phyloP scores from a whole-genome alignment of 2,888 invertebrate species.

The Drosophila nr. fundita region DNA sequence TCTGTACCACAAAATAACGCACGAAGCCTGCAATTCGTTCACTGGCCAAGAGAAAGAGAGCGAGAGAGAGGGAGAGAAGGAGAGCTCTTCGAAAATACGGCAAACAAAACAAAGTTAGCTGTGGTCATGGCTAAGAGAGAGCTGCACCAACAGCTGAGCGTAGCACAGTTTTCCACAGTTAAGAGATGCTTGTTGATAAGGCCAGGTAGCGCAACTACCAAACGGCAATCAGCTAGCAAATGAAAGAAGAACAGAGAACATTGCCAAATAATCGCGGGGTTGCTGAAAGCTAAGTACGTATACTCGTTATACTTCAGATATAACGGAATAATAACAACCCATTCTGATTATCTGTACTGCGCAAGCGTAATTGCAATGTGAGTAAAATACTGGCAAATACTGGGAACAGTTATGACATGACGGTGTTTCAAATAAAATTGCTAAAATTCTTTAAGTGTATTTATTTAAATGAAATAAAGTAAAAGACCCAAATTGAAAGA shows the following conservation, averaged over 20 bases:
- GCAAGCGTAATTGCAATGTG: constrained; percentile 50
- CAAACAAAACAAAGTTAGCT: constrained; percentile 41
- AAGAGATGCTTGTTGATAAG: constrained; percentile 26
- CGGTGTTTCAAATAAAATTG: not conserved
- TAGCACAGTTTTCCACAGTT: constrained; percentile 49
- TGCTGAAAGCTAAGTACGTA: not conserved
- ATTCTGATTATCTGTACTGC: constrained; percentile 30
- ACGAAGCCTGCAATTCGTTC: constrained; percentile 35
- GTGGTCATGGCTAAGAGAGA: constrained; percentile 53
- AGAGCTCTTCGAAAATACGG: constrained; percentile 8
- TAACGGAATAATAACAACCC: not conserved
- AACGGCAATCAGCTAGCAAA: not conserved
- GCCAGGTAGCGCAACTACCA: not conserved
- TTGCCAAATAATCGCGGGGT: not conserved
- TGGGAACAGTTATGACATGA: constrained; percentile 26
- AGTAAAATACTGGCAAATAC: constrained; percentile 40
- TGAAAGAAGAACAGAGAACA: not conserved
- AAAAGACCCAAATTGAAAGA: not conserved
- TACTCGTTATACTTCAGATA: not conserved
- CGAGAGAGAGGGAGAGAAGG: not conserved
- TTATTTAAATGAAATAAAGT: not conserved
- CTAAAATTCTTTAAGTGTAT: not conserved
- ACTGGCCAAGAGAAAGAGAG: constrained; percentile 16
- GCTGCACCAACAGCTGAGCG: constrained; percentile 38
- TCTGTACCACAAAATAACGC: constrained; percentile 23